Conservation (phyloP, 2,888 invertebrate species). For the Cosmia trapezina region DNA sequence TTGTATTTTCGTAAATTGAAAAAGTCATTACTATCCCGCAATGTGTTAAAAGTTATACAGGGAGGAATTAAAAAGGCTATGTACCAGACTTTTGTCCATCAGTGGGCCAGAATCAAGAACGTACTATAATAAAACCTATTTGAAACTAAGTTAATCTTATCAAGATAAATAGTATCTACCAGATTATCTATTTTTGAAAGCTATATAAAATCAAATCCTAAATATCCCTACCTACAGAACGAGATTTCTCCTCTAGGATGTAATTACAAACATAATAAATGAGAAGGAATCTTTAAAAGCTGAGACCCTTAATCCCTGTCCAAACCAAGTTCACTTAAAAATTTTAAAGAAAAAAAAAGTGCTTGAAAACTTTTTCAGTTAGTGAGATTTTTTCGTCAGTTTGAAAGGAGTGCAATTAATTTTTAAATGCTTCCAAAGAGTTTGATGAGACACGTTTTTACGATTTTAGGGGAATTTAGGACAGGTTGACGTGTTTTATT, state of each 20-base stretch:
- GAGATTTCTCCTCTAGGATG: conserved; percentile 3
- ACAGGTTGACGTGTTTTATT: conserved; percentile 24
- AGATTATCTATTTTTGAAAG: neutral
- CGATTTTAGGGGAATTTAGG: conserved; percentile 22
- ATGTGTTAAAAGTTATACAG: too few species aligned
- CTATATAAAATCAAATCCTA: neutral
- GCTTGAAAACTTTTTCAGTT: conserved; percentile 59
- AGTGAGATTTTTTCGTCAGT: conserved; percentile 65
- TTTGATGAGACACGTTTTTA: conserved; percentile 33
- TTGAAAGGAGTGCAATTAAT: conserved; percentile 69
- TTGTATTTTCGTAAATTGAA: too few species aligned
- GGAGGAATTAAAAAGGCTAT: neutral
- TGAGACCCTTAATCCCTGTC: conserved; percentile 40
- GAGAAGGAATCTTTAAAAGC: conserved; percentile 37
- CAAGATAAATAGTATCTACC: neutral
- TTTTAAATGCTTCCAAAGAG: conserved; percentile 65
- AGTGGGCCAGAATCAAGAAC: neutral
- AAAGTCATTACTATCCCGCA: too few species aligned
- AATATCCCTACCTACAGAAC: neutral
- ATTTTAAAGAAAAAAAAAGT: conserved; percentile 63
- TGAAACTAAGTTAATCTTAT: neutral
- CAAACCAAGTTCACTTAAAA: conserved; percentile 64
- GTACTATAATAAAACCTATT: neutral
- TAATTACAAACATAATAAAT: conserved; percentile 55
- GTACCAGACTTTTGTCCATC: too few species aligned